Evolutionary conservation across 2,888 invertebrate genomes (phyloP), one percentile per base, ranked within the genome.

Genomic region (Pristionchus entomophagus): DNA sequence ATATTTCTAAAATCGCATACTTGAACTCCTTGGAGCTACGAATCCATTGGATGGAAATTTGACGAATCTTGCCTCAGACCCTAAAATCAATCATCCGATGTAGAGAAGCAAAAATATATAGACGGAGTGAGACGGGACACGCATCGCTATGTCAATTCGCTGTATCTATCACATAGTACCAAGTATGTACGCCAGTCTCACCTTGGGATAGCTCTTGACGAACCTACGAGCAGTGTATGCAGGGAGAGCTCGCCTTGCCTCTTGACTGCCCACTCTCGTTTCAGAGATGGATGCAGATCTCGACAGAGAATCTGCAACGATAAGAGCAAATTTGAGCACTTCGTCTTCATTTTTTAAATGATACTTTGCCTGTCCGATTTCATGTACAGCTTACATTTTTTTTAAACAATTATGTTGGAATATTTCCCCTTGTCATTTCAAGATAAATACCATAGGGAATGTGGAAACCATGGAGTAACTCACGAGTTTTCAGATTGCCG

Each of bases 11-110:
- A n/a, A n/a, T 59, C 14, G 8, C 2, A 12, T 82, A 82, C 94
- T 94, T 95, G 95, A 89, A 95, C 95, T 32, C 95, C 95, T 83
- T 94, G 94, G 88, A 94, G 94, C 95, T 95, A 95, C 90, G 94
- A 94, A 1, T 94, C 94, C 26, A 93, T 87, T 5, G 95, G 95
- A 90, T 95, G 94, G 92, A 95, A 95, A 92, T 95, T 95, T 87
- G 95, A 95, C 29, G 95, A 95, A 89, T 95, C 95, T 41, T 95
- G 95, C 77, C 95, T 93, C 8, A 94, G 94, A 0, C 95, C 95
- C 65, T n/a, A n/a, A n/a, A n/a, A n/a, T n/a, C n/a, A n/a, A n/a
- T n/a, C n/a, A n/a, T n/a, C n/a, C n/a, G n/a, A n/a, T n/a, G n/a
- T n/a, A n/a, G n/a, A n/a, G n/a, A n/a, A n/a, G n/a, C n/a, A n/a